These are phyloP conservation scores for Condylura cristata DNA, from an alignment of 2,113 vertebrate species.

Conservation along the genomic window DNA sequence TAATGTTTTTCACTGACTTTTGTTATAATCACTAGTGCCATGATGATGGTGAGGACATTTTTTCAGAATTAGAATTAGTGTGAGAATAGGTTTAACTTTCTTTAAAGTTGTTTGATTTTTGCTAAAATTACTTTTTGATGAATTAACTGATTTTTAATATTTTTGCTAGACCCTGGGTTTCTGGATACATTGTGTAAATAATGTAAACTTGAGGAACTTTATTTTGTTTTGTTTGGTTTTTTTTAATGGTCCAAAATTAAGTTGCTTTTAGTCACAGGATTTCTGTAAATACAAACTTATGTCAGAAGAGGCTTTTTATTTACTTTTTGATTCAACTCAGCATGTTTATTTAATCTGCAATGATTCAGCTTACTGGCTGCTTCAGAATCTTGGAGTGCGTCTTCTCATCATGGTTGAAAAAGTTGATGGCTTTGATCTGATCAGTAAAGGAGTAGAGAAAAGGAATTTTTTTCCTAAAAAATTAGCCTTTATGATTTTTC, in stretches of 20 bases:
- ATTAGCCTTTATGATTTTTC: not conserved
- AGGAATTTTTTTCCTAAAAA: not conserved
- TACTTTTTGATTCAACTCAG: conserved; percentile 67
- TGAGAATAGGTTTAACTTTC: not conserved
- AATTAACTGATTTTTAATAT: not conserved
- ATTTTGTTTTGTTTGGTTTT: conserved; percentile 21
- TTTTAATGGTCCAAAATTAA: conserved; percentile 66
- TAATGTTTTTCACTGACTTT: not conserved
- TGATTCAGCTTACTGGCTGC: conserved; percentile 64
- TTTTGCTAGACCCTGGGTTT: not conserved
- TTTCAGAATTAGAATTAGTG: not conserved
- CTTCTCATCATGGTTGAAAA: not conserved
- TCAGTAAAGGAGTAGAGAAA: not conserved
- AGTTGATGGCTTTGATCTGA: conserved; percentile 56
- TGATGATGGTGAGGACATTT: not conserved
- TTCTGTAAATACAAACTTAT: conserved; percentile 79
- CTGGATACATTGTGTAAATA: conserved; percentile 34
- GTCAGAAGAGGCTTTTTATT: conserved; percentile 75
- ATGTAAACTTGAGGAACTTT: conserved; percentile 32
- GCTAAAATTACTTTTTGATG: conserved; percentile 31
- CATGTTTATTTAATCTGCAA: conserved; percentile 78
- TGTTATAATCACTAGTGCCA: not conserved
- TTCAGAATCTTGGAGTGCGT: conserved; percentile 6
- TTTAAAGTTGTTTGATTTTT: not conserved
- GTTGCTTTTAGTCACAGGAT: conserved; percentile 74